These are phyloP conservation scores for Crocallis elinguaria DNA, from an alignment of 2,888 invertebrate genomes.

Conservation along the genomic window DNA sequence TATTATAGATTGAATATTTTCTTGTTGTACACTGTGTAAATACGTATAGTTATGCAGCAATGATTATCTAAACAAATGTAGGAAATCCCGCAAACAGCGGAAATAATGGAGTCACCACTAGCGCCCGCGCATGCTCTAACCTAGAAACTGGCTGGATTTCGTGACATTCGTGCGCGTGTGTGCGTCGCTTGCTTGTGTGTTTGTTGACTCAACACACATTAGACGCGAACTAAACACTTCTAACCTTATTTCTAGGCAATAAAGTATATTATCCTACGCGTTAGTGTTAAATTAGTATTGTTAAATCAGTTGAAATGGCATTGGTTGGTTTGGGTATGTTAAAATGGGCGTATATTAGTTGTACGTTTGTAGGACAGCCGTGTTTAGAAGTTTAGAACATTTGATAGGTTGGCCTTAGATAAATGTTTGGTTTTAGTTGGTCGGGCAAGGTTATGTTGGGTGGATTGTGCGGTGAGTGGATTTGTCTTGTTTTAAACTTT, in stretches of 20 bases:
- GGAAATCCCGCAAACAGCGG: slow-evolving; percentile 19
- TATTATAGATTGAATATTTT: no score
- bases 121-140: slow-evolving; percentile 78
- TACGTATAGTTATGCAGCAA: neutral
- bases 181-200: slow-evolving; percentile 61
- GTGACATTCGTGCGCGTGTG: slow-evolving; percentile 72
- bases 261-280: slow-evolving; percentile 44
- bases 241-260: slow-evolving; percentile 20
- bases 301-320: slow-evolving; percentile 68
- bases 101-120: slow-evolving; percentile 54
- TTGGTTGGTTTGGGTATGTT: slow-evolving; percentile 79
- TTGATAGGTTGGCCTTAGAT: slow-evolving; percentile 30
- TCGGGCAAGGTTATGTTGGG: neutral
- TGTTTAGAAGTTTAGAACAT: slow-evolving; percentile 36
- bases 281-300: slow-evolving; percentile 26
- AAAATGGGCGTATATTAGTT: slow-evolving; percentile 77
- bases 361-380: slow-evolving; percentile 60
- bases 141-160: slow-evolving; percentile 81
- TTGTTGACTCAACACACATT: slow-evolving; percentile 57
- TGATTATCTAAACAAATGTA: neutral
- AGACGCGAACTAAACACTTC: slow-evolving; percentile 3
- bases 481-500: neutral
- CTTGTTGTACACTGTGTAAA: no score
- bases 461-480: neutral
- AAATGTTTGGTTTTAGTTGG: slow-evolving; percentile 15